Base-by-base conservation (phyloP, 1,140 invertebrate species). In the Lucilia sericata region DNA sequence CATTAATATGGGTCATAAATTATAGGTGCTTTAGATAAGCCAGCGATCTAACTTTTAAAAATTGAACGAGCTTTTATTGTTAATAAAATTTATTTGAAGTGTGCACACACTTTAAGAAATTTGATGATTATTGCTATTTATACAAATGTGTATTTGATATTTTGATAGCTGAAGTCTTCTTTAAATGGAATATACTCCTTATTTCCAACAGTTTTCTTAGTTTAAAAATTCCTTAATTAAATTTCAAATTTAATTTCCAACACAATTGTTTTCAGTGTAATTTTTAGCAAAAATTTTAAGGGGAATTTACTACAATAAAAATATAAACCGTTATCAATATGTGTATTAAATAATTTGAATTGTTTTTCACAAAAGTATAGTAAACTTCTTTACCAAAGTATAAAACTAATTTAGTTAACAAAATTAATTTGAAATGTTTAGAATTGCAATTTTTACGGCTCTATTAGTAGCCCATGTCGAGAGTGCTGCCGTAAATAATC, bases 391-490 rank as follows among this genome's bases (percentile, higher is more conserved):
- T 55, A 12, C 42, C 7, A 55, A 55, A 1, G 17, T 55, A 17
- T 55, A 14, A 30, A 1, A 30, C 2, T 3, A 84, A 84, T 0
- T 88, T 87, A 76, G 89, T 89, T 84, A 88, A 89, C 13, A 88
- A 88, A 4, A 87, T 88, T 51, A 78, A 82, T 65, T 84, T 51
- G 9, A 85, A 86, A 2, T 83, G 86, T 60, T 84, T 88, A 12
- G 81, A 84, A 10, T 55, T 78, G 14, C 84, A 84, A 17, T 78
- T 10, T 42, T 47, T 19, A 47, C 75, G n/a, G n/a, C 5, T 19
- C 17, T 42, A 47, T 17, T 78, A 47, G 30, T 78, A 25, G 75
- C 75, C 3, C 2, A 12, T n/a, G 75, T 47, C 75, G 34, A 47
- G 2, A 78, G 17, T 17, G 34, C 30, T 19, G 17, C 84, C 5